phyloP scores from a whole-genome alignment of 2,113 vertebrate genomes.

The Phrynocephalus versicolor region DNA sequence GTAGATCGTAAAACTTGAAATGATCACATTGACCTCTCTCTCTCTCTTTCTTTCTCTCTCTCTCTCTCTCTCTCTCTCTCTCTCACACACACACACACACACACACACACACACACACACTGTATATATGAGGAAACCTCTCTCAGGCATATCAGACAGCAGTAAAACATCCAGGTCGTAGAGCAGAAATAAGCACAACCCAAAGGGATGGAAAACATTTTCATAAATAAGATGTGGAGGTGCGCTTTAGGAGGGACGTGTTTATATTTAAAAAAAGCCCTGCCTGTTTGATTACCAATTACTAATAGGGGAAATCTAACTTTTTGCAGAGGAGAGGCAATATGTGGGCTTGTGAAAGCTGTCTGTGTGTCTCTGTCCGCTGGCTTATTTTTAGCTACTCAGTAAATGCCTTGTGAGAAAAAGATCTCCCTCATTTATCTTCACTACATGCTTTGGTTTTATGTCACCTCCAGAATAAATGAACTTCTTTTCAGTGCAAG shows the following conservation, averaged over 20 bases:
- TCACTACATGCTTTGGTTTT: conserved; percentile 43
- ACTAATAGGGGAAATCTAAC: background rate
- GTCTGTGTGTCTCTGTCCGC: conserved; percentile 45
- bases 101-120: too few species aligned
- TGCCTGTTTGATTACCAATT: background rate
- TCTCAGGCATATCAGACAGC: background rate
- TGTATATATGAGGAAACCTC: background rate
- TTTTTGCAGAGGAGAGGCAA: conserved; percentile 54
- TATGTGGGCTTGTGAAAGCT: conserved; percentile 56
- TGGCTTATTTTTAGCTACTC: conserved; percentile 53
- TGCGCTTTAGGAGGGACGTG: background rate
- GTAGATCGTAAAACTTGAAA: too few species aligned
- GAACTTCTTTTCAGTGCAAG: conserved; percentile 37
- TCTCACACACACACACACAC: background rate
- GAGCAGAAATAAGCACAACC: background rate
- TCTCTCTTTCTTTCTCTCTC: background rate
- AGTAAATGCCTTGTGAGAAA: conserved; percentile 55
- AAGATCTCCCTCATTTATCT: conserved; percentile 30
- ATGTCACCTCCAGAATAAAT: conserved; percentile 46
- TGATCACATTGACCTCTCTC: background rate
- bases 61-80: background rate
- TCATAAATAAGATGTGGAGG: background rate
- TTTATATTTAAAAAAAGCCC: background rate
- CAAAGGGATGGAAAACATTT: background rate
- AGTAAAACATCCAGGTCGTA: background rate